Conservation (phyloP, 2,888 invertebrate species). For the Spilosoma lubricipeda region DNA sequence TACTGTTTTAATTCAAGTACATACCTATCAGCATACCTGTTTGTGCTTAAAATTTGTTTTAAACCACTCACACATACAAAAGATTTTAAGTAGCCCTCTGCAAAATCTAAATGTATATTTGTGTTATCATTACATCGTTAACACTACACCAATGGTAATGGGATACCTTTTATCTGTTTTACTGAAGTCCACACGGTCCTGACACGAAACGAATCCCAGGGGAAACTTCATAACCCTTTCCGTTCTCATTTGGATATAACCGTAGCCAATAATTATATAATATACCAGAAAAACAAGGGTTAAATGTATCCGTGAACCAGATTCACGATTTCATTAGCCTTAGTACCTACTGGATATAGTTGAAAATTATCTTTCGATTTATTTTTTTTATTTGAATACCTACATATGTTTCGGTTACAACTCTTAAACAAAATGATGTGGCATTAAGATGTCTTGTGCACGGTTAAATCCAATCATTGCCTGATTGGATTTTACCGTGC, state of each 20-base stretch:
- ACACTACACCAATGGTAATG: conserved; percentile 46
- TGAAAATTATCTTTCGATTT: no score
- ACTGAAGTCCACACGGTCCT: conserved; percentile 58
- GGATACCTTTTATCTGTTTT: conserved; percentile 51
- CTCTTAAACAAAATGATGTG: no score
- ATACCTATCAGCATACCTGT: background rate
- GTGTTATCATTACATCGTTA: conserved; percentile 43
- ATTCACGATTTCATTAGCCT: background rate
- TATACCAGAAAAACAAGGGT: background rate
- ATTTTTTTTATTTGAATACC: no score
- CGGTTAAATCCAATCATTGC: no score
- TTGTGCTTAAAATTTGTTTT: background rate
- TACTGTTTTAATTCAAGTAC: no score
- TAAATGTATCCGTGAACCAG: no score
- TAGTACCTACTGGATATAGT: no score
- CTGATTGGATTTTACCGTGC: no score
- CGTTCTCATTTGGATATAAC: conserved; percentile 62
- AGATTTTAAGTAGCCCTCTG: conserved; percentile 35
- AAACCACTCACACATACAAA: conserved; percentile 10
- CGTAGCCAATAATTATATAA: conserved; percentile 44
- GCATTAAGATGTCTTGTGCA: no score
- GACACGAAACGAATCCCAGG: conserved; percentile 62
- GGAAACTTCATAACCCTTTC: conserved; percentile 58
- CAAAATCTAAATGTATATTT: conserved; percentile 37
- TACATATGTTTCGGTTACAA: no score